These are phyloP conservation scores for Leptonema lineaticorne DNA, from an alignment of 1,140 invertebrate species.

Conservation along the genomic window DNA sequence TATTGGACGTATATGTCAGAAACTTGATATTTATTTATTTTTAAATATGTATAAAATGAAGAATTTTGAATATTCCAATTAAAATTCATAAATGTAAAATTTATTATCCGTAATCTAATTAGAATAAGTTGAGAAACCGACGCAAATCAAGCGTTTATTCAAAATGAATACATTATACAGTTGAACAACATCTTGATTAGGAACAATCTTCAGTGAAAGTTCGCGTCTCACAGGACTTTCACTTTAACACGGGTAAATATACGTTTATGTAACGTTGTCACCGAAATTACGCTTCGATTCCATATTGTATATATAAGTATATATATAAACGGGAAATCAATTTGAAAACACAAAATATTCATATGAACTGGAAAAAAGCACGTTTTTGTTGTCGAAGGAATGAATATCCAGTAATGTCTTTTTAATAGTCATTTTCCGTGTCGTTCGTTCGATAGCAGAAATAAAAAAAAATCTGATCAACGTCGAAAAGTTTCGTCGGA, in stretches of 20 bases:
- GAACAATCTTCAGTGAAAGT: constrained; percentile 11
- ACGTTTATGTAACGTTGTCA: background rate
- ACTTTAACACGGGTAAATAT: background rate
- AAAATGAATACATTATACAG: constrained; percentile 7
- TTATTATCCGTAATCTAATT: too few species aligned
- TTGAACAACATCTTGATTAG: constrained; percentile 17
- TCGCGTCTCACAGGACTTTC: constrained; percentile 7
- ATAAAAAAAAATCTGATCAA: constrained; percentile 8
- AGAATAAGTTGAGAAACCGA: background rate
- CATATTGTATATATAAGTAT: background rate
- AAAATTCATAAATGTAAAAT: too few species aligned
- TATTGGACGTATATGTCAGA: background rate
- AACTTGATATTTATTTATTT: background rate
- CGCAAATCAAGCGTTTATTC: background rate
- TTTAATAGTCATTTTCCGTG: constrained; percentile 15
- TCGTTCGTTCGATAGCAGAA: too few species aligned
- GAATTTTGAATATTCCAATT: too few species aligned
- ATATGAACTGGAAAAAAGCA: background rate
- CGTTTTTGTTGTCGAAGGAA: background rate
- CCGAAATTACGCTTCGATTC: background rate
- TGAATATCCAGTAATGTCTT: constrained; percentile 4
- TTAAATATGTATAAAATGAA: too few species aligned
- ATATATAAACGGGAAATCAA: background rate
- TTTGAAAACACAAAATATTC: background rate
- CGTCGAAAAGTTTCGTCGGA: background rate